Evolutionary conservation across 1,140 invertebrate genomes (phyloP).

Genomic region (Matsumurasca onukii): DNA sequence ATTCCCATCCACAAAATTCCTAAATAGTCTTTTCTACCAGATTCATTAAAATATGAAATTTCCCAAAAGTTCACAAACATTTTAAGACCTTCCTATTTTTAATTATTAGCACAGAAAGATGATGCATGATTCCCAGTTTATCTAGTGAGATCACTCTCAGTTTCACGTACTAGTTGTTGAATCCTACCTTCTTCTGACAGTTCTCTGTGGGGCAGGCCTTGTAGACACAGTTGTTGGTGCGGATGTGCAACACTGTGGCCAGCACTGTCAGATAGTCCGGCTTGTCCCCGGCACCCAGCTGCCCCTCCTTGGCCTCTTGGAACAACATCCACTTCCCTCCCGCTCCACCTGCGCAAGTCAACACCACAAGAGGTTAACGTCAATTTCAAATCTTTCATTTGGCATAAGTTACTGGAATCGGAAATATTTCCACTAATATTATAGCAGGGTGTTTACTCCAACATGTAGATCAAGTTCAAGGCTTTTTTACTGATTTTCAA

Average conservation of each 20-base stretch:
- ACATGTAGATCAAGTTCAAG: too few species aligned
- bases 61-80: too few species aligned
- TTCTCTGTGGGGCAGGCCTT: slow-evolving; percentile 81
- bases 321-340: slow-evolving; percentile 57
- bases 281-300: slow-evolving; percentile 66
- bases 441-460: too few species aligned
- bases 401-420: slow-evolving; percentile 1
- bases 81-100: too few species aligned
- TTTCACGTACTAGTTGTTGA: too few species aligned
- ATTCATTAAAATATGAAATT: too few species aligned
- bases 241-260: slow-evolving; percentile 67
- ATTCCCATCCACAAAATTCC: too few species aligned
- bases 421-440: not conserved
- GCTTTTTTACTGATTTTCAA: too few species aligned
- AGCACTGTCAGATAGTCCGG: slow-evolving; percentile 76
- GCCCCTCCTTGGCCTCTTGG: slow-evolving; percentile 65
- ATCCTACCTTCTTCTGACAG: slow-evolving; percentile 90
- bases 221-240: slow-evolving; percentile 81
- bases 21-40: too few species aligned
- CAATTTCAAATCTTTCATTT: not conserved
- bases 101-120: not conserved
- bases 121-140: not conserved
- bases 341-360: slow-evolving; percentile 30
- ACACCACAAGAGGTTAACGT: not conserved
- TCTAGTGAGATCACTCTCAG: not conserved